Percentiles rank a stretch among this genome's conserved stretches.
Evolutionary conservation across 2,888 invertebrate genomes (phyloP).

Genomic region (Nephrotoma guestfalica): DNA sequence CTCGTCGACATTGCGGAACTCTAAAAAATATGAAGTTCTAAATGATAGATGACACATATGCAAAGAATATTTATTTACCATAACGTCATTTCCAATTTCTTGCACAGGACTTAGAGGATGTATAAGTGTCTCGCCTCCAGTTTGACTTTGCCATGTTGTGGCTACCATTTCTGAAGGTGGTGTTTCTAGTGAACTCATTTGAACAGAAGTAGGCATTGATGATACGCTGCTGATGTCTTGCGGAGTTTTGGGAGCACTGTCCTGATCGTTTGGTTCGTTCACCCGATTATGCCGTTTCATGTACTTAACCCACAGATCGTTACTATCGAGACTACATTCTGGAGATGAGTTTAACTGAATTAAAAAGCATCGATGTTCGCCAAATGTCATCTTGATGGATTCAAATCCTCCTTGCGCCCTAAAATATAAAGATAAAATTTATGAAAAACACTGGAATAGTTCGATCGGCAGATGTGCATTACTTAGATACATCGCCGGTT

Average conservation of each 20-base stretch:
- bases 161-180: conserved; percentile 15
- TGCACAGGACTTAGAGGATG: conserved; percentile 65
- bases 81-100: conserved; percentile 43
- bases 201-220: conserved; percentile 26
- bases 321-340: conserved; percentile 42
- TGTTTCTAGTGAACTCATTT: conserved; percentile 20
- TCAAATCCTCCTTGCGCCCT: conserved; percentile 77
- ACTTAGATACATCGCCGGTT: conserved; percentile 56
- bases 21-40: conserved; percentile 13
- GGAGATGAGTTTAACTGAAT: conserved; percentile 76
- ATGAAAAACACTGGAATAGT: background rate
- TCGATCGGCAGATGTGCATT: conserved; percentile 23
- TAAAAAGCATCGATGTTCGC: conserved; percentile 74
- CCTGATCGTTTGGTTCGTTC: conserved; percentile 30
- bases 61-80: conserved; percentile 21
- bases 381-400: conserved; percentile 74
- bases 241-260: conserved; percentile 41
- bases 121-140: conserved; percentile 30
- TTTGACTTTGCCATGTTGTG: background rate
- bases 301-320: conserved; percentile 77
- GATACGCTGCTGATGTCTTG: conserved; percentile 37
- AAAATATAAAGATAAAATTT: conserved; percentile 21
- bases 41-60: background rate
- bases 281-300: conserved; percentile 44
- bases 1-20: conserved; percentile 35